Conservation (phyloP, 92 coral and sea anemone species). For the Parazoanthus darwini region DNA sequence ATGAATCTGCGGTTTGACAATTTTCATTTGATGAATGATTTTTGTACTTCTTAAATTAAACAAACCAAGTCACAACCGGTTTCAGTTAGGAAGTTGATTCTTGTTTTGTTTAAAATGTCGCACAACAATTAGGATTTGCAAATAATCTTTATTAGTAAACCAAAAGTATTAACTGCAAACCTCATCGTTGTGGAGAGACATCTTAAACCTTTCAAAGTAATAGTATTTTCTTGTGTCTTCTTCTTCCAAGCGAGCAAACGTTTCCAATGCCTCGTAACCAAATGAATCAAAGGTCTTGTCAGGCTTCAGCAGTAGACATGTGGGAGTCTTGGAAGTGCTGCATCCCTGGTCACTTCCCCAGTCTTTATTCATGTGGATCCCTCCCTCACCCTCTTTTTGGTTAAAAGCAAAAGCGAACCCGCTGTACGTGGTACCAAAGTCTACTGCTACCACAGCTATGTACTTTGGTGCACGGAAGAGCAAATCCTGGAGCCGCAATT, state of each 20-base stretch:
- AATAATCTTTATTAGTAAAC: neutral
- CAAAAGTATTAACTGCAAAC: neutral
- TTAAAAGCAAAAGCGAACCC: slow-evolving; percentile 58
- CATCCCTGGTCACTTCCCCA: slow-evolving; percentile 57
- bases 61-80: too few relatives aligned
- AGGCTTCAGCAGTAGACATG: slow-evolving; percentile 39
- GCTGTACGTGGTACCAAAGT: slow-evolving; percentile 56
- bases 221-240: slow-evolving; percentile 19
- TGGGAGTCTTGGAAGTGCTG: slow-evolving; percentile 48
- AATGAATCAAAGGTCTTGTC: slow-evolving; percentile 30
- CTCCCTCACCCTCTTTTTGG: slow-evolving; percentile 43
- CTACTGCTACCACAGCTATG: slow-evolving; percentile 47
- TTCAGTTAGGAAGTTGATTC: too few relatives aligned
- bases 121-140: neutral
- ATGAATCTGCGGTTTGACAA: too few relatives aligned
- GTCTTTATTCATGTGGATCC: slow-evolving; percentile 49
- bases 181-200: slow-evolving; percentile 48
- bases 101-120: too few relatives aligned
- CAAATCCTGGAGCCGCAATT: neutral
- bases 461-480: neutral
- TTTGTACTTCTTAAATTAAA: too few relatives aligned
- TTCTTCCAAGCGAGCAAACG: slow-evolving; percentile 44
- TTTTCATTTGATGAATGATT: too few relatives aligned
- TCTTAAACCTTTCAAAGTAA: slow-evolving; percentile 52
- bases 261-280: slow-evolving; percentile 55